A percentile compares a stretch with the other conserved stretches of the same genome.
Conservation (phyloP, 2,797 vertebrate genomes). For the Picus viridis region DNA sequence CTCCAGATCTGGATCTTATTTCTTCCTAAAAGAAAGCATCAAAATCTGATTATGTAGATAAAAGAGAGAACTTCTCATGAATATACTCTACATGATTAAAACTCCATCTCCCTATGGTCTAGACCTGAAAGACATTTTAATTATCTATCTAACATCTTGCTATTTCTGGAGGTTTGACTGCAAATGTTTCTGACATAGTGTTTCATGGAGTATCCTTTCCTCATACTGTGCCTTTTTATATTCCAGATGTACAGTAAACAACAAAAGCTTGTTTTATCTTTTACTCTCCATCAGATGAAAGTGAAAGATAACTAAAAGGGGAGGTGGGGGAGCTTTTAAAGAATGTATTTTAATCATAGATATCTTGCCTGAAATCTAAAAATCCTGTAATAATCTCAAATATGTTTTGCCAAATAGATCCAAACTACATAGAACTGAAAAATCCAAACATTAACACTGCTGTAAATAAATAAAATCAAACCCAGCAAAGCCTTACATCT, state of each 20-base stretch:
- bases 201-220: constrained; percentile 77
- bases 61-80: constrained; percentile 77
- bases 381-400: not conserved
- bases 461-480: not conserved
- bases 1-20: constrained; percentile 58
- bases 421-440: not conserved
- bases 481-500: not conserved
- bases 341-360: constrained; percentile 48
- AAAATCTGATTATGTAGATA: constrained; percentile 75
- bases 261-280: constrained; percentile 78
- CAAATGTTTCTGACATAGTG: constrained; percentile 75
- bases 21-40: constrained; percentile 70
- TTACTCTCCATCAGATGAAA: constrained; percentile 73
- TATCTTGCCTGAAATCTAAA: constrained; percentile 26
- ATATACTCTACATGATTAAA: constrained; percentile 79
- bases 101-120: constrained; percentile 74
- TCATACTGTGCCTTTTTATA: constrained; percentile 69
- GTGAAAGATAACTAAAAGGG: constrained; percentile 25
- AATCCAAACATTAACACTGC: not conserved
- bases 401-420: constrained; percentile 16
- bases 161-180: constrained; percentile 80
- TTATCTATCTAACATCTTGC: constrained; percentile 81
- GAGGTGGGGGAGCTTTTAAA: constrained; percentile 48
- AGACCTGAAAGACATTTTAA: constrained; percentile 81
- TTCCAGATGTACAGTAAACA: constrained; percentile 78